Conservation (phyloP, 37 sponge, comb jelly and placozoan genomes). For the Beroe ovata region DNA sequence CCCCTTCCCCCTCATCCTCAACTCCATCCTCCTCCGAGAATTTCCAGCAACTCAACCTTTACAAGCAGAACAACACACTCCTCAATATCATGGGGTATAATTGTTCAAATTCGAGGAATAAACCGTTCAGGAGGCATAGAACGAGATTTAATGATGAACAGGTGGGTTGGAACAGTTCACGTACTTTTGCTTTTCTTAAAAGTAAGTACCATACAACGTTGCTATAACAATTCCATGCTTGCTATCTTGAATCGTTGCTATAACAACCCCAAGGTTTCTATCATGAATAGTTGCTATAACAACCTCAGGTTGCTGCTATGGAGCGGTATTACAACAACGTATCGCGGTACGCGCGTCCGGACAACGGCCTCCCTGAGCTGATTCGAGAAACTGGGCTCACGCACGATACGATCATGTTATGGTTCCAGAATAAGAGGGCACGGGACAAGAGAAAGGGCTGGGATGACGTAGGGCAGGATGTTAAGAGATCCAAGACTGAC, state of each 20-base stretch:
- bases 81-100: slow-evolving; percentile 67
- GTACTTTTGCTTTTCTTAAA: no score
- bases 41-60: slow-evolving; percentile 14
- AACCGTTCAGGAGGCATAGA: slow-evolving; percentile 19
- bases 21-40: background rate
- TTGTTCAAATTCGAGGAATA: slow-evolving; percentile 19
- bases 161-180: no score
- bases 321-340: slow-evolving; percentile 57
- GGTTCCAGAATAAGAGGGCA: slow-evolving; percentile 62
- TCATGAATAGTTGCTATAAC: background rate
- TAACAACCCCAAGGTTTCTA: background rate
- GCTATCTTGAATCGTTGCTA: no score
- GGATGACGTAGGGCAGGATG: slow-evolving; percentile 14
- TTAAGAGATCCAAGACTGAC: slow-evolving; percentile 20
- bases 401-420: slow-evolving; percentile 63
- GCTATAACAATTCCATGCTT: no score
- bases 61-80: slow-evolving; percentile 49
- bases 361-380: slow-evolving; percentile 66
- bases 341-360: slow-evolving; percentile 57
- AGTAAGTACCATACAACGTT: no score
- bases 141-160: slow-evolving; percentile 57
- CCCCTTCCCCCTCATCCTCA: no score
- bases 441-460: slow-evolving; percentile 46
- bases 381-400: slow-evolving; percentile 60
- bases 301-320: slow-evolving; percentile 51